Base-by-base conservation (phyloP, 2,888 invertebrate genomes). In the Mesodorylaimus sp. region DNA sequence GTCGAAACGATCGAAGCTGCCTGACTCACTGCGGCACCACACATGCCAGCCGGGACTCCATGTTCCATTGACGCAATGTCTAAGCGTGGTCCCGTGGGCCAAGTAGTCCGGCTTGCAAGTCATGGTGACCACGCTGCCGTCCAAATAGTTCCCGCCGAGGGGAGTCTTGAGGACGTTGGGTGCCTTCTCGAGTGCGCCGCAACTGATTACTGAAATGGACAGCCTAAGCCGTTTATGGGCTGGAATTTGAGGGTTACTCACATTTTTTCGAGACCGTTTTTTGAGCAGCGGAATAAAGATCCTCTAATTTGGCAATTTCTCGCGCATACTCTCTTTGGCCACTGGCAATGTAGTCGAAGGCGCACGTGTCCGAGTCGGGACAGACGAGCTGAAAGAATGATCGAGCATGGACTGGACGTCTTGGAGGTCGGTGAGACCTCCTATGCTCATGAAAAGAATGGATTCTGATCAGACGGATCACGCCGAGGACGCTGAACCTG, bases 11-110 rank as follows among this genome's bases (percentile, higher is more conserved):
- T 39, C 21, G 5, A 7, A 24, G 3, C 21, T 21, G 7, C 5
- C 41, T 5, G 21, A 29, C 50, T 21, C 21, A 54, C 55, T 46
- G 43, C 58, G 21, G 38, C 58, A 58, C 59, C 59, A 59, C 2
- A 55, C 58, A 58, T 58, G 59, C 58, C 58, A 59, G 24, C 59
- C 59, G 7, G 55, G 58, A 1, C 55, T 55, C 59, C 59, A 59
- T 7, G 58, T 59, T 37, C 59, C 59, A 46, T 59, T 59, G 3
- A 53, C 39, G 41, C 59, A 59, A 5, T 49, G 50, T 38, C 59
- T 32, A 36, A 55, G 55, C 41, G 53, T 54, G 26, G 58, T 58
- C 32, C 59, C 59, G 48, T 59, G 59, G 19, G 58, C 55, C 44
- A 56, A 58, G 38, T 58, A 59, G 28, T 59, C 57, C 3, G 59